Evolutionary conservation across 1,140 invertebrate genomes (phyloP).

Genomic region (Phortica variegata): DNA sequence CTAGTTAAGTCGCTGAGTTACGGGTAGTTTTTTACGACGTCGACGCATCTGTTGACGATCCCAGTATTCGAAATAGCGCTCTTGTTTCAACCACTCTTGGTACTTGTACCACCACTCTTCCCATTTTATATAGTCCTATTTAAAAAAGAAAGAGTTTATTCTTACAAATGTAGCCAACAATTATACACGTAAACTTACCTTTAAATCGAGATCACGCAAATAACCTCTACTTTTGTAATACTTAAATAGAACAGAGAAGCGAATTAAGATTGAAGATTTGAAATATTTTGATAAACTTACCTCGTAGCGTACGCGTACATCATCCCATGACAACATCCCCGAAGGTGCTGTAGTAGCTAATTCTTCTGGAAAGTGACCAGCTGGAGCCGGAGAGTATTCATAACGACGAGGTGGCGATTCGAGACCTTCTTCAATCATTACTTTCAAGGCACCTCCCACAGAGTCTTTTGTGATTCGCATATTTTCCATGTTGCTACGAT

Average conservation of each 20-base stretch:
- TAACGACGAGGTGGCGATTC: slow-evolving; percentile 57
- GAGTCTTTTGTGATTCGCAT: slow-evolving; percentile 79
- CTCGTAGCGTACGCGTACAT: slow-evolving; percentile 80
- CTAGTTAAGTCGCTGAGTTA: slow-evolving; percentile 58
- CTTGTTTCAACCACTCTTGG: slow-evolving; percentile 84
- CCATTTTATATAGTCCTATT: slow-evolving; percentile 87
- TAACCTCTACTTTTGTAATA: slow-evolving; percentile 82
- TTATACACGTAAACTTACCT: slow-evolving; percentile 33
- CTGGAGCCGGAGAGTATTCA: slow-evolving; percentile 69
- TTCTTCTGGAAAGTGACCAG: slow-evolving; percentile 75
- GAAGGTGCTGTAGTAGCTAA: slow-evolving; percentile 69
- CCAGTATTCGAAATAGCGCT: slow-evolving; percentile 79
- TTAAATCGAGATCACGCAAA: slow-evolving; percentile 64
- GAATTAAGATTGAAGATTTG: no score
- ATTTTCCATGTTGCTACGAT: slow-evolving; percentile 73
- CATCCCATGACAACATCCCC: slow-evolving; percentile 78
- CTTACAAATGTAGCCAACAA: slow-evolving; percentile 1
- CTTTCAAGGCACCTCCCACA: slow-evolving; percentile 68
- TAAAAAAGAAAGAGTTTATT: not conserved
- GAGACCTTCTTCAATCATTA: slow-evolving; percentile 68
- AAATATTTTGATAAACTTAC: no score
- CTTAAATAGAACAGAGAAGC: no score
- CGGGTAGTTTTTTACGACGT: slow-evolving; percentile 58
- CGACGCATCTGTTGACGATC: slow-evolving; percentile 60
- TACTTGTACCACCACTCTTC: slow-evolving; percentile 94